Percentiles rank a stretch among this genome's conserved stretches.
Evolutionary conservation across 2,113 vertebrate species (phyloP).

Genomic region (Tiliqua scincoides): DNA sequence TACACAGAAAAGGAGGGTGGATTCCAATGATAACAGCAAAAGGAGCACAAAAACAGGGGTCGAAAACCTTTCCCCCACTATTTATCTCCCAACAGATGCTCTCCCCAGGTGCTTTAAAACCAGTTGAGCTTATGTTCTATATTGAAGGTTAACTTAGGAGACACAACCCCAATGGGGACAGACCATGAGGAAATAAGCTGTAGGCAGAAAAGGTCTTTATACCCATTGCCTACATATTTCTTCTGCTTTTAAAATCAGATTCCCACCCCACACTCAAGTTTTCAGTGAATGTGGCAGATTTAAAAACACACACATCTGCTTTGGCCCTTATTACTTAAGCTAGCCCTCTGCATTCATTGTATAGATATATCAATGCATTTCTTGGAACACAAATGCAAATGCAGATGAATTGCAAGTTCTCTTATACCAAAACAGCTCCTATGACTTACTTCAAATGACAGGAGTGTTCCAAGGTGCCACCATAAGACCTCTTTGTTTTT

Average conservation of each 20-base stretch:
- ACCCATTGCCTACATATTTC: not conserved
- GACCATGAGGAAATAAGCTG: not conserved
- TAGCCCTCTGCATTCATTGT: not conserved
- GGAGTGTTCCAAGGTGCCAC: constrained; percentile 58
- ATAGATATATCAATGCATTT: not conserved
- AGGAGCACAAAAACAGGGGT: not conserved
- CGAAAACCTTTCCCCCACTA: not conserved
- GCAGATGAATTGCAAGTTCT: constrained; percentile 52
- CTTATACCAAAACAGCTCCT: constrained; percentile 9
- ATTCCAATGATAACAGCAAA: not conserved
- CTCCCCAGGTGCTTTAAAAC: not conserved
- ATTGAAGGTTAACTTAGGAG: not conserved
- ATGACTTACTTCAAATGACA: constrained; percentile 73
- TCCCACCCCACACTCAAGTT: not conserved
- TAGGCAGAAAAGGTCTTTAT: not conserved
- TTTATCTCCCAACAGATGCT: not conserved
- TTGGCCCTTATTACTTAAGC: not conserved
- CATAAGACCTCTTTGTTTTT: constrained; percentile 46
- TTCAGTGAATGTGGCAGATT: not conserved
- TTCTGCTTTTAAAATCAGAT: not conserved
- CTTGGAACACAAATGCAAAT: constrained; percentile 28
- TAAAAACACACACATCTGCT: not conserved
- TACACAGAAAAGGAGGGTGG: not conserved
- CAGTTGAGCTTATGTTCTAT: not conserved
- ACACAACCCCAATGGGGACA: not conserved